Conservation (phyloP, 2,113 vertebrate species). For the Varanus komodoensis region DNA sequence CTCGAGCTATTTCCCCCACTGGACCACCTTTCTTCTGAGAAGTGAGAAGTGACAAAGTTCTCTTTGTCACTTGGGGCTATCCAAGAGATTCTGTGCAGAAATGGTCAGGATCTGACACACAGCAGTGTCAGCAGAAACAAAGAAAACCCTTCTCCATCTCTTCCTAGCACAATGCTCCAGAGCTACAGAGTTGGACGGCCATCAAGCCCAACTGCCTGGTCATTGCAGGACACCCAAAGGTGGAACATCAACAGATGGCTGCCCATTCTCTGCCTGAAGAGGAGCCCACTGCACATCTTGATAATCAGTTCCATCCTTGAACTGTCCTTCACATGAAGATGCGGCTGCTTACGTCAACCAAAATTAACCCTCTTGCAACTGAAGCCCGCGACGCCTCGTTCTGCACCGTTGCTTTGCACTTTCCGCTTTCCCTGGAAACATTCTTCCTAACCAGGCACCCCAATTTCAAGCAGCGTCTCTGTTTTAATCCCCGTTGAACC, state of each 20-base stretch:
- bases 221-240: not conserved
- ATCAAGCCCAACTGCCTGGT: not conserved
- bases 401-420: too few species aligned
- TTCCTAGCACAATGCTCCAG: not conserved
- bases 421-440: too few species aligned
- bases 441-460: not conserved
- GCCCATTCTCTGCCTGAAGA: not conserved
- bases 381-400: too few species aligned
- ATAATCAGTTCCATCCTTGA: not conserved
- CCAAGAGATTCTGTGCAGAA: not conserved
- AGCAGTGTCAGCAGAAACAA: not conserved
- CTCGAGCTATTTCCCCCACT: conserved; percentile 26
- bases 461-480: not conserved
- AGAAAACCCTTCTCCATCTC: not conserved
- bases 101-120: not conserved
- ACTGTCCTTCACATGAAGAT: not conserved
- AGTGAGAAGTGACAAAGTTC: conserved; percentile 5
- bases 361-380: too few species aligned
- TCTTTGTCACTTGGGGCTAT: too few species aligned
- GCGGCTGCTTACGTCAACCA: too few species aligned
- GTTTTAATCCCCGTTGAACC: too few species aligned
- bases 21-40: conserved; percentile 29
- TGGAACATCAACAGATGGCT: not conserved
- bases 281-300: too few species aligned
- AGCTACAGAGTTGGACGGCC: too few species aligned